Conservation (phyloP, 2,113 vertebrate genomes). For the Eudyptes chrysolophus region DNA sequence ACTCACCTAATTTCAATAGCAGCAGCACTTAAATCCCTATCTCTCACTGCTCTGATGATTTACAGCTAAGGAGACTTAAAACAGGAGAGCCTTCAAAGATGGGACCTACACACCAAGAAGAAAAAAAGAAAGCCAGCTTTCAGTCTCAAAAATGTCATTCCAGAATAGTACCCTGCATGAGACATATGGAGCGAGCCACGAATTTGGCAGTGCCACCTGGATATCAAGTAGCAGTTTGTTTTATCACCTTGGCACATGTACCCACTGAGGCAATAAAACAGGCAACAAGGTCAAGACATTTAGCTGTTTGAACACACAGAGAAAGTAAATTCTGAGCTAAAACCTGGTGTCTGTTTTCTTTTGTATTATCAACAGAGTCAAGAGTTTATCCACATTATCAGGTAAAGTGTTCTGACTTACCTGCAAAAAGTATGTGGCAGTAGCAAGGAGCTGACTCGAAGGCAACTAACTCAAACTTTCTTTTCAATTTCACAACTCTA, state of each 20-base stretch:
- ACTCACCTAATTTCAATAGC: background rate
- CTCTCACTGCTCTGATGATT: background rate
- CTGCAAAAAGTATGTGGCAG: background rate
- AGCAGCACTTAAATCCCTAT: background rate
- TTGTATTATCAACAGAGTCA: background rate
- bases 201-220: conserved; percentile 36
- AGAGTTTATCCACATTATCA: background rate
- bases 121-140: background rate
- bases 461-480: background rate
- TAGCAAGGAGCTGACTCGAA: background rate
- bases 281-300: conserved; percentile 28
- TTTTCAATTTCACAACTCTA: background rate
- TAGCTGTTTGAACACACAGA: background rate
- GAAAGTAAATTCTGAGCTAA: conserved; percentile 29
- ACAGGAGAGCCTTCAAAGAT: background rate
- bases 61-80: background rate
- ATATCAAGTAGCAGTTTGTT: conserved; percentile 53
- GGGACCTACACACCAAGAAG: background rate
- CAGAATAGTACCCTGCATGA: conserved; percentile 23
- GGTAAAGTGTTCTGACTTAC: background rate
- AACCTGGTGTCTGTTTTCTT: background rate
- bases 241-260: conserved; percentile 38
- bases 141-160: background rate
- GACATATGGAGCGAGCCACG: background rate
- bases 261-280: conserved; percentile 12